Percentiles rank a stretch among this genome's conserved stretches.
Evolutionary conservation across 2,888 invertebrate genomes (phyloP).

Genomic region (Germaria angustata): DNA sequence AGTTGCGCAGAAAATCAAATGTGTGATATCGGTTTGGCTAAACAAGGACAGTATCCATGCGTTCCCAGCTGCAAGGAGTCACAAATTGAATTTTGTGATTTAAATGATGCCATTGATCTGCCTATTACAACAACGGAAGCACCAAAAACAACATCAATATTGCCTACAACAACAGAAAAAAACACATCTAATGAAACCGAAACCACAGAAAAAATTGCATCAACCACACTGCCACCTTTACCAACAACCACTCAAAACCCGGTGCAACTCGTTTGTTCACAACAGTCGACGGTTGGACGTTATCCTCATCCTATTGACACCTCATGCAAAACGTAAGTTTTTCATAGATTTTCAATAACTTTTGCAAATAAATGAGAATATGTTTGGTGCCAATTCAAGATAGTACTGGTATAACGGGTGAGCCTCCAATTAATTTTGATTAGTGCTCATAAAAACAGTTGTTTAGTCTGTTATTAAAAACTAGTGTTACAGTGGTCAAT

Average conservation of each 20-base stretch:
- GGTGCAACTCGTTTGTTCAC: constrained; percentile 25
- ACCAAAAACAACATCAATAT: background rate
- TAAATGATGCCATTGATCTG: constrained; percentile 49
- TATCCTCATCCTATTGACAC: constrained; percentile 70
- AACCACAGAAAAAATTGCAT: too few species aligned
- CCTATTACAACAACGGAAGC: constrained; percentile 15
- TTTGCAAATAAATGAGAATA: too few species aligned
- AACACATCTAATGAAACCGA: too few species aligned
- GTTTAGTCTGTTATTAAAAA: too few species aligned
- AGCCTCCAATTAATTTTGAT: too few species aligned
- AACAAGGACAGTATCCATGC: constrained; percentile 64
- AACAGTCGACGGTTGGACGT: constrained; percentile 63
- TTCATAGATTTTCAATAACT: background rate
- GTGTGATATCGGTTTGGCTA: constrained; percentile 68
- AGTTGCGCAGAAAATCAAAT: constrained; percentile 63
- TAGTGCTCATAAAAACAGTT: too few species aligned
- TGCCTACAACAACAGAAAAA: background rate
- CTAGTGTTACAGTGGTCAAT: too few species aligned
- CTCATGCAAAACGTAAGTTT: constrained; percentile 70
- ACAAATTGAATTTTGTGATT: constrained; percentile 68
- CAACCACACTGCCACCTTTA: background rate
- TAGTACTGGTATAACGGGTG: too few species aligned
- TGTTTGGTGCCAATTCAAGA: too few species aligned
- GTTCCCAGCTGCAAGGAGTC: constrained; percentile 51
- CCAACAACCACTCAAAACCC: constrained; percentile 41